phyloP scores from a whole-genome alignment of 1,140 invertebrate species.

The Drosophila pectinifera region DNA sequence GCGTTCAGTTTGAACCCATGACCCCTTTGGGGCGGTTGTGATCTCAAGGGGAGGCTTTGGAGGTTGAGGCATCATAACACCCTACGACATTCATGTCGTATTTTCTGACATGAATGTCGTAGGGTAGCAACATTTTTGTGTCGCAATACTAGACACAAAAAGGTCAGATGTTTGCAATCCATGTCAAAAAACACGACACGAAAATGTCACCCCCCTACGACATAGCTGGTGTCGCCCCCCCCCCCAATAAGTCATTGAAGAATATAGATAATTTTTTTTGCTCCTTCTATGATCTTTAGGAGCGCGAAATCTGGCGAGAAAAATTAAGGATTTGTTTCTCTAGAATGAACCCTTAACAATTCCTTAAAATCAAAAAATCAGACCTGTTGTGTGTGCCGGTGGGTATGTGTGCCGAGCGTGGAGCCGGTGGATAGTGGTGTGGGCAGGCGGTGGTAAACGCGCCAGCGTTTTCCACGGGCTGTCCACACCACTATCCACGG shows the following conservation, averaged over 20 bases:
- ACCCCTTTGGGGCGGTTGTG: background rate
- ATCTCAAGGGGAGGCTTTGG: conserved; percentile 4
- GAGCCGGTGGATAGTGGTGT: conserved; percentile 13
- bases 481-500: conserved; percentile 10
- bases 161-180: background rate
- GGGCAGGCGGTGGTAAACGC: conserved; percentile 13
- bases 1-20: conserved; percentile 5
- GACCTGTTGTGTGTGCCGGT: conserved; percentile 5
- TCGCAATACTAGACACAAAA: background rate
- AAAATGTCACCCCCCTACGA: background rate
- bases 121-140: conserved; percentile 8
- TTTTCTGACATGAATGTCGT: conserved; percentile 9
- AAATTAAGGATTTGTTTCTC: background rate
- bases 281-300: conserved; percentile 1
- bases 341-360: background rate
- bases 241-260: background rate
- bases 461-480: conserved; percentile 10
- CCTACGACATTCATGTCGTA: conserved; percentile 9
- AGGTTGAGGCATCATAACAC: background rate
- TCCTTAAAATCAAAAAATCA: conserved; percentile 6
- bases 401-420: conserved; percentile 12
- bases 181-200: conserved; percentile 3
- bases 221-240: too few relatives aligned
- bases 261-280: background rate
- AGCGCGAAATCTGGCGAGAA: background rate